Conservation (phyloP, 2,797 vertebrate genomes). For the Odontamblyopus lacepedii region DNA sequence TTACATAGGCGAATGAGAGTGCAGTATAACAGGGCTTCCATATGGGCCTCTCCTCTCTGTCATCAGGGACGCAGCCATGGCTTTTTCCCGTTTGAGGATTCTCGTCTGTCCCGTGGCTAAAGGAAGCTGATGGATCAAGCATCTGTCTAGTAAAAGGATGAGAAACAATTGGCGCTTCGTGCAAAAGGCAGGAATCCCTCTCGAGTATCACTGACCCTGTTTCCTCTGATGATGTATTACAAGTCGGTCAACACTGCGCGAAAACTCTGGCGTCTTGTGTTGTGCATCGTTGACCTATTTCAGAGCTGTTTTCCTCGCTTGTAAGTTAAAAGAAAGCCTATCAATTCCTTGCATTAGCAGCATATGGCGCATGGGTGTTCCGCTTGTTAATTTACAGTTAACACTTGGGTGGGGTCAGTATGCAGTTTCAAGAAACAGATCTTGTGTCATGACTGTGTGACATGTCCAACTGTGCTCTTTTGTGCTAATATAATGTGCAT, state of each 20-base stretch:
- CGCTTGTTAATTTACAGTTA: constrained; percentile 67
- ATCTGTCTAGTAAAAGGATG: constrained; percentile 66
- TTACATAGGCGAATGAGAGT: constrained; percentile 44
- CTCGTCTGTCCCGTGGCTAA: constrained; percentile 35
- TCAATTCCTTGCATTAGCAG: constrained; percentile 27
- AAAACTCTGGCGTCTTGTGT: constrained; percentile 48
- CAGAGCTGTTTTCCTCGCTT: constrained; percentile 42
- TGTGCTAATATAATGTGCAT: constrained; percentile 16
- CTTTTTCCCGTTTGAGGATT: constrained; percentile 56
- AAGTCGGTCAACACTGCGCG: constrained; percentile 60
- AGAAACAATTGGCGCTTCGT: constrained; percentile 49
- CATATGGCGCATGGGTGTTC: constrained; percentile 24
- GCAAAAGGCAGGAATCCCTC: constrained; percentile 59
- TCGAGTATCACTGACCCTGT: constrained; percentile 67
- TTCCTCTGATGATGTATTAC: constrained; percentile 54
- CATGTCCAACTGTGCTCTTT: constrained; percentile 30
- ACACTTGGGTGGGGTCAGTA: constrained; percentile 41
- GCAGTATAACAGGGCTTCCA: constrained; percentile 38
- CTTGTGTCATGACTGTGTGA: constrained; percentile 35
- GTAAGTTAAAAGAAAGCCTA: constrained; percentile 25
- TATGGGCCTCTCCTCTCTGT: constrained; percentile 46
- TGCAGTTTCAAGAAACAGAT: constrained; percentile 45
- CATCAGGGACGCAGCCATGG: constrained; percentile 54
- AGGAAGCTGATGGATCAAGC: constrained; percentile 63
- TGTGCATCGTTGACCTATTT: constrained; percentile 61